phyloP scores from a whole-genome alignment of 2,113 vertebrate species.

The Rutilus rutilus region DNA sequence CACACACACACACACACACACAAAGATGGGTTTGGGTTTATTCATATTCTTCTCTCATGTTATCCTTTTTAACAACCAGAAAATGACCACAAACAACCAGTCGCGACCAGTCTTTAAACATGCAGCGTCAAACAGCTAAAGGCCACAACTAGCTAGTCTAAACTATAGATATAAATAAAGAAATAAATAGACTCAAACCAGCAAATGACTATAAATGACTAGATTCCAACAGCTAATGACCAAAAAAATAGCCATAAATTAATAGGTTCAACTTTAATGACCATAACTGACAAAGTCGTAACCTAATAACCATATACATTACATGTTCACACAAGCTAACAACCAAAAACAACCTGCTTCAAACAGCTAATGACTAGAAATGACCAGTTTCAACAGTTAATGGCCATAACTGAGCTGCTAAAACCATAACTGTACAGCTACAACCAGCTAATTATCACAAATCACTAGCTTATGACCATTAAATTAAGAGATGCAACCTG shows the following conservation, averaged over 20 bases:
- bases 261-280: not conserved
- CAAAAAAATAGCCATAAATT: not conserved
- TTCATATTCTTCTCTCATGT: not conserved
- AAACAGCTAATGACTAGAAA: not conserved
- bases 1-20: constrained; percentile 20
- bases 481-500: not conserved
- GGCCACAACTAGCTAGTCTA: no score
- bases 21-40: not conserved
- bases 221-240: not conserved
- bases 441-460: not conserved
- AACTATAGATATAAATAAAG: not conserved
- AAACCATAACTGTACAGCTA: not conserved
- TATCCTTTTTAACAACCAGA: not conserved
- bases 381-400: not conserved
- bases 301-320: not conserved
- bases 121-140: not conserved
- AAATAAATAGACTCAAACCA: not conserved
- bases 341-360: not conserved
- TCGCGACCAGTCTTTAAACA: not conserved
- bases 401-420: not conserved
- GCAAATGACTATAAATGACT: not conserved
- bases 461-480: not conserved
- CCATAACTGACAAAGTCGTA: not conserved
- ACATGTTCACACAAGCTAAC: not conserved
- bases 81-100: not conserved